Evolutionary conservation across 2,797 vertebrate species (phyloP).

Genomic region (Anguilla pacifica): DNA sequence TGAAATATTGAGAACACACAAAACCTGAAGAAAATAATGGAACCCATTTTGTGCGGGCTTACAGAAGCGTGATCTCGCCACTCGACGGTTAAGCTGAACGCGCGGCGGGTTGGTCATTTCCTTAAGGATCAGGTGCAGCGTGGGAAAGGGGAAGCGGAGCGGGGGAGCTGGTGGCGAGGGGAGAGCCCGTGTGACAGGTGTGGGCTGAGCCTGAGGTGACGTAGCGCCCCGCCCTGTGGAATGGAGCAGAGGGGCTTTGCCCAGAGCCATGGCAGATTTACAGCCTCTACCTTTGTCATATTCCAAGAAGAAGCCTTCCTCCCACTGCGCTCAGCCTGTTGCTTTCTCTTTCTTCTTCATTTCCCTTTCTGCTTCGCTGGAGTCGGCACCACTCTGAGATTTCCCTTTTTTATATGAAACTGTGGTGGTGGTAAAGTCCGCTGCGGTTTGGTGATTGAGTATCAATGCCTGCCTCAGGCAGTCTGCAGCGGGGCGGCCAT

Average conservation of each 20-base stretch:
- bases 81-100: not conserved
- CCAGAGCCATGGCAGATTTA: not conserved
- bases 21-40: too few species aligned
- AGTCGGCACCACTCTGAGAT: too few species aligned
- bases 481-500: not conserved
- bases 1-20: not conserved
- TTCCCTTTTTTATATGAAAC: too few species aligned
- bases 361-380: too few species aligned
- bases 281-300: not conserved
- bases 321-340: not conserved
- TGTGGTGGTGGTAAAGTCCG: not conserved
- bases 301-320: not conserved
- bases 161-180: not conserved
- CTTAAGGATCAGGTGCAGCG: not conserved
- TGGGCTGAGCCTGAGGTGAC: not conserved
- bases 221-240: not conserved
- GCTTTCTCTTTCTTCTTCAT: not conserved
- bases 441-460: not conserved
- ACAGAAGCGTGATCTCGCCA: not conserved
- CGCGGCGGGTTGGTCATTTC: not conserved
- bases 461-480: not conserved
- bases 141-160: not conserved
- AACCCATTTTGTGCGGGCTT: not conserved
- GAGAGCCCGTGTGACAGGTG: not conserved
- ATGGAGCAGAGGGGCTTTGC: not conserved